Evolutionary conservation across 2,888 invertebrate species (phyloP).

Genomic region (Hedya salicella): DNA sequence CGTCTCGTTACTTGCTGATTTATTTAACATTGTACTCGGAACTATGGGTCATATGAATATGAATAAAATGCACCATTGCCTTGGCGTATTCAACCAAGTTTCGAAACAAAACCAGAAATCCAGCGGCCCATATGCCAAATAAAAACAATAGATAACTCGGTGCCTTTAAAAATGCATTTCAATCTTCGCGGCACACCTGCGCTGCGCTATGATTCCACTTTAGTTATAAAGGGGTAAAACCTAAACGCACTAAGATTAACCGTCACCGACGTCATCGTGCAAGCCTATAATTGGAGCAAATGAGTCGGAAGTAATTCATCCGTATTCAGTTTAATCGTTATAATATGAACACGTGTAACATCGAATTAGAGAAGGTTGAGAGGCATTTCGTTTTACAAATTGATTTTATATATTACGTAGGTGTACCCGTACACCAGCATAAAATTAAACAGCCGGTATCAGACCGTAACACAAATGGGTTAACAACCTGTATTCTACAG

Average conservation of each 20-base stretch:
- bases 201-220: constrained; percentile 10
- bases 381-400: constrained; percentile 31
- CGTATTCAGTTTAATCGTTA: constrained; percentile 25
- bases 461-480: constrained; percentile 79
- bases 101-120: constrained; percentile 26
- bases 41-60: constrained; percentile 60
- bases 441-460: constrained; percentile 70
- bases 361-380: constrained; percentile 24
- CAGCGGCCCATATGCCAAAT: constrained; percentile 11
- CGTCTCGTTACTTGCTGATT: constrained; percentile 66
- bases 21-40: constrained; percentile 69
- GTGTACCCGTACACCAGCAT: constrained; percentile 58
- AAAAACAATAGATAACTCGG: constrained; percentile 22
- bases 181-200: constrained; percentile 12
- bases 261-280: constrained; percentile 4
- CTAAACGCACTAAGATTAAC: constrained; percentile 16
- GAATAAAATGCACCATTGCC: constrained; percentile 62
- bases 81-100: constrained; percentile 40
- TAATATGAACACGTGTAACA: constrained; percentile 26
- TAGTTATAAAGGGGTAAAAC: constrained; percentile 20
- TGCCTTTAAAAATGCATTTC: constrained; percentile 22
- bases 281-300: constrained; percentile 29
- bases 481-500: constrained; percentile 77
- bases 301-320: constrained; percentile 31
- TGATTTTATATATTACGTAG: constrained; percentile 26